These are phyloP conservation scores for Trissolcus brochymenae DNA, from an alignment of 2,888 invertebrate genomes.

Conservation along the genomic window DNA sequence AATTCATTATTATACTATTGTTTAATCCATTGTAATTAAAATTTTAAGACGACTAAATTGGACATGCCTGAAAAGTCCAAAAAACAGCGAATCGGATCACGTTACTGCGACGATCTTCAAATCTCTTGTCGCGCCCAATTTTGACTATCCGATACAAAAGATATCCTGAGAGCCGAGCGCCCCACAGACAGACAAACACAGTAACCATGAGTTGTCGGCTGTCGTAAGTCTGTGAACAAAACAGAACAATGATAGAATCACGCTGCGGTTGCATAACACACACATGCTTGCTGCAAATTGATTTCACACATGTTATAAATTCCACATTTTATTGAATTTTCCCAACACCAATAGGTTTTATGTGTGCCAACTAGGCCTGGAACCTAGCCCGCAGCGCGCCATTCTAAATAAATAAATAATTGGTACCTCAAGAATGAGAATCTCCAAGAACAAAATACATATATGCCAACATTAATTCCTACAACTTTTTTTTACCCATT, in stretches of 20 bases:
- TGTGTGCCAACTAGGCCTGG: constrained; percentile 46
- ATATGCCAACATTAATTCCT: too few species aligned
- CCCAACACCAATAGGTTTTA: constrained; percentile 9
- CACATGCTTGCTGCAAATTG: constrained; percentile 69
- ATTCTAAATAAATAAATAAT: too few species aligned
- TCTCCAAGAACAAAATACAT: too few species aligned
- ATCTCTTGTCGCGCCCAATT: constrained; percentile 92
- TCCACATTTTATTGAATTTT: constrained; percentile 28
- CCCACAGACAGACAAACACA: constrained; percentile 91
- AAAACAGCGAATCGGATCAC: constrained; percentile 93
- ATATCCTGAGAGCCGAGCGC: constrained; percentile 89
- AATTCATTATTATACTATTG: neutral
- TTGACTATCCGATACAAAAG: constrained; percentile 93
- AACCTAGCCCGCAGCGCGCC: constrained; percentile 22
- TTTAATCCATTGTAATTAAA: neutral
- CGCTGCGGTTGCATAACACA: too few species aligned
- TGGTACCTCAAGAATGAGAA: too few species aligned
- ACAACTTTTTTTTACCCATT: too few species aligned
- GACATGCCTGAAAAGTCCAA: constrained; percentile 92
- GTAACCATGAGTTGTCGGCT: constrained; percentile 95
- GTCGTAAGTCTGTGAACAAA: constrained; percentile 82
- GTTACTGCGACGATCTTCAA: constrained; percentile 92
- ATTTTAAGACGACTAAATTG: constrained; percentile 45
- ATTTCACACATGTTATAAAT: constrained; percentile 13
- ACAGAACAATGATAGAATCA: too few species aligned